phyloP scores from a whole-genome alignment of 2,888 invertebrate genomes.

The Furcula furcula region DNA sequence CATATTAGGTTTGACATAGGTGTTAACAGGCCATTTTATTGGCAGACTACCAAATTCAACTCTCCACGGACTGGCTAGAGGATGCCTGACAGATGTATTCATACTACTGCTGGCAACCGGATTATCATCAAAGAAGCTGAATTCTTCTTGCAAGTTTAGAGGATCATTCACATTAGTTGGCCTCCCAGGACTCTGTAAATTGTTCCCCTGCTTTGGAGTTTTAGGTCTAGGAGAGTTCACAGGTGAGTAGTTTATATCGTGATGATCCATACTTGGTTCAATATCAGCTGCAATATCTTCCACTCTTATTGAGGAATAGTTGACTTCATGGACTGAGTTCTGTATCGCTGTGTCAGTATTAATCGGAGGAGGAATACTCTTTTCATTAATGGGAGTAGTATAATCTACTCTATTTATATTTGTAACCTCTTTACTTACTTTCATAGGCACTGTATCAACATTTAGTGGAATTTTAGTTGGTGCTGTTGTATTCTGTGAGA shows the following conservation, averaged over 20 bases:
- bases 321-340: constrained; percentile 23
- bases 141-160: constrained; percentile 52
- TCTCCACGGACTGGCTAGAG: constrained; percentile 72
- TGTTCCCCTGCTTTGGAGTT: constrained; percentile 15
- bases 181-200: constrained; percentile 15
- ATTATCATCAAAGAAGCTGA: constrained; percentile 68
- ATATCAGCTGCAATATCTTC: constrained; percentile 70
- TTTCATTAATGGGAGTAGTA: not conserved
- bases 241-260: constrained; percentile 65
- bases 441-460: too few relatives aligned
- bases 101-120: constrained; percentile 74
- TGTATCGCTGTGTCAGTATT: constrained; percentile 19
- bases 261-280: constrained; percentile 40
- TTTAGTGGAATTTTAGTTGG: constrained; percentile 1
- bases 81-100: constrained; percentile 56
- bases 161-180: constrained; percentile 45
- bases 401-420: constrained; percentile 1
- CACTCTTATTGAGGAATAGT: constrained; percentile 52
- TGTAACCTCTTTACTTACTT: too few relatives aligned
- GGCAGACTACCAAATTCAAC: constrained; percentile 66
- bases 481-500: constrained; percentile 6
- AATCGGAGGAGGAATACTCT: constrained; percentile 4
- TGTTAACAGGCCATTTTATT: constrained; percentile 70
- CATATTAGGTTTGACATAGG: constrained; percentile 74
- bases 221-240: constrained; percentile 49